Conservation (phyloP, 2,888 invertebrate species). For the Oscheius sp. region DNA sequence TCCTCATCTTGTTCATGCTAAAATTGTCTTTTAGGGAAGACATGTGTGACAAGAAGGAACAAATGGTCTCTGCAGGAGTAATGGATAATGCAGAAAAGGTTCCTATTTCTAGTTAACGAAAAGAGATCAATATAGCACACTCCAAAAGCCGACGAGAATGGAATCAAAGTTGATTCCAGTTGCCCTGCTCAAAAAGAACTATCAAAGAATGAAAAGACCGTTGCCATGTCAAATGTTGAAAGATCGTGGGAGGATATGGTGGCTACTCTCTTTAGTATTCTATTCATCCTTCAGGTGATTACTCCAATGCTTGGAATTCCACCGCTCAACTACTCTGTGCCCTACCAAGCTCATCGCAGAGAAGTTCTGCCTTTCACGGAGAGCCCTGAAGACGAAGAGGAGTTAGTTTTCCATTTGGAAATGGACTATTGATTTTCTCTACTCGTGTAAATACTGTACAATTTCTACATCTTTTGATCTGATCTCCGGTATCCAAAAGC, state of each 20-base stretch:
- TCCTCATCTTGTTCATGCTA: too few relatives aligned
- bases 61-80: neutral
- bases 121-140: neutral
- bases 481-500: conserved; percentile 1
- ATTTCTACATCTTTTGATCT: conserved; percentile 17
- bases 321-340: conserved; percentile 1
- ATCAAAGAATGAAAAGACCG: conserved; percentile 4
- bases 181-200: neutral
- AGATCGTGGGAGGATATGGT: conserved; percentile 18
- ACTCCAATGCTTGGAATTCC: conserved; percentile 19
- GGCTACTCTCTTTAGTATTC: neutral
- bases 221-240: neutral
- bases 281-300: neutral
- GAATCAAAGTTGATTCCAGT: neutral
- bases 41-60: conserved; percentile 13
- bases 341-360: neutral
- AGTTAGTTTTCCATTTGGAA: conserved; percentile 15
- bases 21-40: too few relatives aligned
- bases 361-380: conserved; percentile 12
- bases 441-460: neutral
- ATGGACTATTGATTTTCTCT: conserved; percentile 8
- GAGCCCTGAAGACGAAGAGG: conserved; percentile 11
- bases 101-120: neutral
- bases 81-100: neutral
- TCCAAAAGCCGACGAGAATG: neutral